These are phyloP conservation scores for Macrosoma leucophasiata DNA, from an alignment of 2,888 invertebrate genomes.

Conservation along the genomic window DNA sequence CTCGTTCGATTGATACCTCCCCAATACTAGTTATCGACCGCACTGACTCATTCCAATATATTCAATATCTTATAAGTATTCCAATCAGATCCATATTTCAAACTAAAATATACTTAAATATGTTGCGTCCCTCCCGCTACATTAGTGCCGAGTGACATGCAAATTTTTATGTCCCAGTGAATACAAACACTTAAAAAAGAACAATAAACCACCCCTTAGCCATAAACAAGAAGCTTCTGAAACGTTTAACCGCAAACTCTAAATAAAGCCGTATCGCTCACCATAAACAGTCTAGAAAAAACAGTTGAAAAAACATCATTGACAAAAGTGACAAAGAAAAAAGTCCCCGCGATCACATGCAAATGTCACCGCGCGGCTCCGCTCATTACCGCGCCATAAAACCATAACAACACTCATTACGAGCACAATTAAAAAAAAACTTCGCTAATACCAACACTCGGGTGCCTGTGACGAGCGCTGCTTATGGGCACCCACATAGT, in stretches of 20 bases:
- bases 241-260: constrained; percentile 69
- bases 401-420: constrained; percentile 72
- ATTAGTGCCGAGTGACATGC: constrained; percentile 7
- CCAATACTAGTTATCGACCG: too few relatives aligned
- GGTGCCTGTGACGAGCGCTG: constrained; percentile 73
- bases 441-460: constrained; percentile 53
- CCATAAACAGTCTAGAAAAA: constrained; percentile 60
- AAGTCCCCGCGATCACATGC: constrained; percentile 65
- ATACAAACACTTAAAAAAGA: constrained; percentile 50
- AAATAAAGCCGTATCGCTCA: constrained; percentile 61
- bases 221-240: constrained; percentile 63
- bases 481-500: constrained; percentile 72
- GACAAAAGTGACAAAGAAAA: constrained; percentile 60
- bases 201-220: constrained; percentile 57
- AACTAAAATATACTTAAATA: constrained; percentile 7
- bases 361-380: constrained; percentile 62
- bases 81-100: constrained; percentile 8
- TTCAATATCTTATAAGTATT: too few relatives aligned
- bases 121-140: not conserved
- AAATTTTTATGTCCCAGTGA: constrained; percentile 28
- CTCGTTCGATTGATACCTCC: constrained; percentile 34
- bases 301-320: constrained; percentile 58
- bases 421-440: constrained; percentile 71
- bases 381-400: constrained; percentile 68
- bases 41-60: too few relatives aligned